These are phyloP conservation scores for Pentamera pediparva DNA, from an alignment of 53 echinoderm and acorn worm genomes.

Conservation along the genomic window DNA sequence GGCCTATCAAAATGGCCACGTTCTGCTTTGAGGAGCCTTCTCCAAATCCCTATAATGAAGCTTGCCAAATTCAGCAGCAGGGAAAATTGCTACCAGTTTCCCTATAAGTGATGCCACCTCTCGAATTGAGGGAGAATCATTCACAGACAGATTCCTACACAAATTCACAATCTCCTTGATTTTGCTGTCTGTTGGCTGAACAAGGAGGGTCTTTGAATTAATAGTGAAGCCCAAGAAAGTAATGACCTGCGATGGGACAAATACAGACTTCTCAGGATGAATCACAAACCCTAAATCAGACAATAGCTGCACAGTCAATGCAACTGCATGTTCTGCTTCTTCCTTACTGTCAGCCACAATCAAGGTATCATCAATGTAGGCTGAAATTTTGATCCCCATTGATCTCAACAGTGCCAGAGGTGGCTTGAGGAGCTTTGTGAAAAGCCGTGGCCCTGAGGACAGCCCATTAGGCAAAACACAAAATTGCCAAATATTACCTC, in stretches of 20 bases:
- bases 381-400: conserved; percentile 9
- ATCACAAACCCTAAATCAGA: conserved; percentile 32
- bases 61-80: conserved; percentile 48
- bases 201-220: conserved; percentile 31
- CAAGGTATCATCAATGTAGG: no score
- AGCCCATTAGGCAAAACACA: conserved; percentile 40
- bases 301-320: neutral
- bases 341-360: no score
- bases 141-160: conserved; percentile 3
- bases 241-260: conserved; percentile 39
- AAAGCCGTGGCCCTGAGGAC: conserved; percentile 31
- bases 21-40: conserved; percentile 29
- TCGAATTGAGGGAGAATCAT: conserved; percentile 10
- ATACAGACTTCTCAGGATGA: no score
- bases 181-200: conserved; percentile 13
- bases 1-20: conserved; percentile 50
- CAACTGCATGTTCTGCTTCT: neutral
- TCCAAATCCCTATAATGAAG: conserved; percentile 36
- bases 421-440: no score
- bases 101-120: conserved; percentile 49
- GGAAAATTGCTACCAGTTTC: conserved; percentile 42
- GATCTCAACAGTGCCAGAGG: conserved; percentile 9
- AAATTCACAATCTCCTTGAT: conserved; percentile 14
- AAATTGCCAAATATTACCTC: conserved; percentile 20
- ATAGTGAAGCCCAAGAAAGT: conserved; percentile 51